Base-by-base conservation (phyloP, 2,113 vertebrate species). In the Caracal caracal region DNA sequence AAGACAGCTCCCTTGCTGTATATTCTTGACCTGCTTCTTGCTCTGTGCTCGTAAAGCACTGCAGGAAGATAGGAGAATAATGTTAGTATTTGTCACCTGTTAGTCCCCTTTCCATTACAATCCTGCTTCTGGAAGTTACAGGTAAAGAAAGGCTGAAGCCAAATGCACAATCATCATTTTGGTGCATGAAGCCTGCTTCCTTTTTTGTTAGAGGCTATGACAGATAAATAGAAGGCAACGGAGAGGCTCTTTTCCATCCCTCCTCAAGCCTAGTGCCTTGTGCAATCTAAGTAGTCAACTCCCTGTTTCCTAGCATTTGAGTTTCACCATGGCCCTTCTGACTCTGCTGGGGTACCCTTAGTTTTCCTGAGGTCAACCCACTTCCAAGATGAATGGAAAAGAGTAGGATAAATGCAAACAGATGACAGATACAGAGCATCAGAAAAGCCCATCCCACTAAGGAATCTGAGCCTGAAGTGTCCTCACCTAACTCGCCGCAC, bases 11-110 rank as follows among this genome's bases (percentile, higher is more conserved):
- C 43, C 28, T 30, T 16, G 59, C 71, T 56, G 0, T 35, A 9
- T 11, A 12, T 28, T 56, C 75, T 65, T 35, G 28, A 43, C 33
- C 19, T 33, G 43, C 26, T 30, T 61, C 68, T 33, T 53, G 20
- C 16, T 51, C 93, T 47, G 24, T 15, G n/a, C 4, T 73, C 15
- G 4, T 35, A 19, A 0, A 81, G 5, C 40, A 10, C 47, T 8
- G 15, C 11, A 56, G 43, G 49, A 47, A 91, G 56, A 63, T 4
- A 10, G 0, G 13, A 28, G 37, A 30, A 61, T 26, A 22, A 53
- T 49, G 24, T 7, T 1, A 5, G 5, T 19, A 3, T 70, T 37
- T 2, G 2, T 15, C 24, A 71, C 8, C 24, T 4, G 0, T 35
- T 24, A 51, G 37, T 2, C 10, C 16, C 47, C 33, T 35, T 79